Percentiles rank a stretch among this genome's conserved stretches.
Conservation (phyloP, 2,888 invertebrate genomes). For the Amaurobius ferox region DNA sequence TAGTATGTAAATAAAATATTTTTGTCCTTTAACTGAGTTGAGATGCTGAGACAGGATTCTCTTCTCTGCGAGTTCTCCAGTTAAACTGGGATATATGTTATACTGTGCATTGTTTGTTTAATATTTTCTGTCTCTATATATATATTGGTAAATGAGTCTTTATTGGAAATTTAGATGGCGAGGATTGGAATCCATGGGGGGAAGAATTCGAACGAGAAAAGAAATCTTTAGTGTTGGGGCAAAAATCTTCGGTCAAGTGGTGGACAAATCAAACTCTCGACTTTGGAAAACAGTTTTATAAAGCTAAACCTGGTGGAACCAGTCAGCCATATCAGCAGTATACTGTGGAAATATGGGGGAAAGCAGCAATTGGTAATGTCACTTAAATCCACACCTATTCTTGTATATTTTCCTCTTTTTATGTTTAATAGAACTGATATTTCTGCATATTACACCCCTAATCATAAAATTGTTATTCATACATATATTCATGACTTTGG, state of each 20-base stretch:
- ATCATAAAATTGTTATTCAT: too few species aligned
- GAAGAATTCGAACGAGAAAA: constrained; percentile 74
- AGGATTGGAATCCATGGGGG: constrained; percentile 75
- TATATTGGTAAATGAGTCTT: constrained; percentile 34
- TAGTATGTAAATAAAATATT: neutral
- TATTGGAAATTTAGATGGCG: too few species aligned
- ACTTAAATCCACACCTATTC: too few species aligned
- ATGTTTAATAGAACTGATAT: too few species aligned
- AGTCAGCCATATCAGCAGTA: constrained; percentile 9
- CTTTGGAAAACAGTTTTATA: constrained; percentile 57
- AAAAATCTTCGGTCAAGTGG: constrained; percentile 44
- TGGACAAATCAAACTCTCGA: constrained; percentile 69
- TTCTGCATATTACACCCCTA: too few species aligned
- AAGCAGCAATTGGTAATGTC: constrained; percentile 77
- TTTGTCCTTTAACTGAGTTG: neutral
- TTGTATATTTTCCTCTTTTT: too few species aligned
- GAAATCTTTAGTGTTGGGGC: neutral
- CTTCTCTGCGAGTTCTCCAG: neutral
- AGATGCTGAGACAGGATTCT: neutral
- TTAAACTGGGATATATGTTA: neutral
- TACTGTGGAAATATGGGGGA: constrained; percentile 77
- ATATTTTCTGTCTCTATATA: neutral
- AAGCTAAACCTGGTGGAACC: constrained; percentile 29
- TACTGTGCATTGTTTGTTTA: neutral
- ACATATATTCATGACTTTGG: too few species aligned